Evolutionary conservation across 2,888 invertebrate genomes (phyloP), one percentile per base, ranked within the genome.

Genomic region (Cantharis nigra): DNA sequence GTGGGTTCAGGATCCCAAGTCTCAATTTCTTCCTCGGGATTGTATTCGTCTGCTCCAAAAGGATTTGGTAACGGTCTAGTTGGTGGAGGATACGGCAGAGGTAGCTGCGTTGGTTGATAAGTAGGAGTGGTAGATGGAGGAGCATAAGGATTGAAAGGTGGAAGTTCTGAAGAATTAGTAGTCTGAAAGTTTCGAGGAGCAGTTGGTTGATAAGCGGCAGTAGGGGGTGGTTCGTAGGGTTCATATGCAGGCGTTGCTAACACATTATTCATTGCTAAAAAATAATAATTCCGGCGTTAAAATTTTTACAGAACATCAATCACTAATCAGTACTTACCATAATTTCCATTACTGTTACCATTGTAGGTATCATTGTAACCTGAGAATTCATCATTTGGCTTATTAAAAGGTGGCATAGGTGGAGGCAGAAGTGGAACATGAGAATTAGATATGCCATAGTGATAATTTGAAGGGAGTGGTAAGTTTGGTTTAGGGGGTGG

Each of bases 341-440:
- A 79, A 16, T 71, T 71, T 4, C 74, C 64, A 62, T 74, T 71
- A 33, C 30, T 76, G 63, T 26, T 76, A 18, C 62, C 67, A 18
- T 62, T 76, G 20, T 74, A 73, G 26, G 75, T 75, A 63, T 77
- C 76, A 18, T 78, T 79, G 62, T 75, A 77, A 14, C 78, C 72
- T 7, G 78, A 67, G 74, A 82, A 83, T 13, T 74, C 75, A 49
- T 80, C 80, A 28, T 83, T 82, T n/a, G 85, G 83, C 9, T 89
- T 81, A 28, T 84, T 85, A 76, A 88, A 88, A 3, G 89, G 92
- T 28, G 84, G 91, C 85, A 83, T 90, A 0, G 89, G 88, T 9
- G 90, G 92, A 2, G 93, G 92, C 65, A 91, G 90, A 3, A 92
- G 89, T 0, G 92, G 92, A 2, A 91, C 90, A 77, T 86, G 86